Base-by-base conservation (phyloP, 2,797 vertebrate genomes). In the Mormyrus hasselquistii region DNA sequence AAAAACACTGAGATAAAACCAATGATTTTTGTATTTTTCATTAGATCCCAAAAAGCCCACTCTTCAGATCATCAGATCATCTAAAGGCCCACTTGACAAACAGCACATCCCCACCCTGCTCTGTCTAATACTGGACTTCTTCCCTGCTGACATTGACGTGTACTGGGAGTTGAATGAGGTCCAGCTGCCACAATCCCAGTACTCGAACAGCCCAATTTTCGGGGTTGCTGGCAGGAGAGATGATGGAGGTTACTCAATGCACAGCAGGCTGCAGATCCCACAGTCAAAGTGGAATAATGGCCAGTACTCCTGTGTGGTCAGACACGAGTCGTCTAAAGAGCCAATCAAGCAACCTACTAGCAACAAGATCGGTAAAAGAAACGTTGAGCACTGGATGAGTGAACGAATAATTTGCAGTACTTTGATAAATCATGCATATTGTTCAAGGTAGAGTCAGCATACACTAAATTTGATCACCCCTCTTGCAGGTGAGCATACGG, bases 41-140 rank as follows among this genome's bases (percentile, higher is more conserved):
- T 19, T 89, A 96, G 95, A 76, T 2, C 1, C 89, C 7, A 19
- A 52, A 89, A 53, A 4, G 52, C 95, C 95, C 57, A 90, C 88
- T 16, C 89, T 96, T 76, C 92, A 73, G 88, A 93, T 96, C 87
- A 25, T 93, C 0, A 87, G 90, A 47, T 92, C 93, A n/a, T 90
- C 93, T 82, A 89, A 79, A 34, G 41, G 82, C 1, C 92, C 95
- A 59, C 89, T 92, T 9, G 89, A 85, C 12, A 29, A 16, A 1
- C 90, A 91, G 10, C 88, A 90, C 0, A 19, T 47, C 44, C 0
- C 91, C 49, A 79, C 29, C 14, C 91, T 95, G 5, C 22, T 90
- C 50, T 96, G 96, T 85, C 87, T 92, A 0, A 91, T 96, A n/a
- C 92, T 92, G 49, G 94, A 90, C 25, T 95, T 94, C 91, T 93